These are phyloP conservation scores for Polypterus bichir DNA, from an alignment of 2,113 vertebrate genomes.

Conservation along the genomic window DNA sequence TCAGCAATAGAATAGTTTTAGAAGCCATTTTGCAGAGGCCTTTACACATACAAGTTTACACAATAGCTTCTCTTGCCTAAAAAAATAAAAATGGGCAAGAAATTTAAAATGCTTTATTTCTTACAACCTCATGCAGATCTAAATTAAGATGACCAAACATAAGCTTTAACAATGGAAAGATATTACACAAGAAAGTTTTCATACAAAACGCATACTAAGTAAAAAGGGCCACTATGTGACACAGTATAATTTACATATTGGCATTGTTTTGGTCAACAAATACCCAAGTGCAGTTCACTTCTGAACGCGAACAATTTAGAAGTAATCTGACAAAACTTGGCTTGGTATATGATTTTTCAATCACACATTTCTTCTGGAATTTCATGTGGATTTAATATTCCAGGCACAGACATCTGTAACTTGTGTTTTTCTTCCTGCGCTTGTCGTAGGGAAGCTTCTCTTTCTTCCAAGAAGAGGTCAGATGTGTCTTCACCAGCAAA, in stretches of 20 bases:
- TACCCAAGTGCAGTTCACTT: conserved; percentile 66
- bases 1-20: conserved; percentile 52
- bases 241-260: conserved; percentile 85
- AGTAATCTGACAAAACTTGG: conserved; percentile 46
- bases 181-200: conserved; percentile 75
- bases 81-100: conserved; percentile 58
- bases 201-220: conserved; percentile 70
- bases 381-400: conserved; percentile 95
- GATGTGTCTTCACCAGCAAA: conserved; percentile 92
- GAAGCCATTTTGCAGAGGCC: conserved; percentile 51
- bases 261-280: conserved; percentile 93
- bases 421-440: conserved; percentile 96
- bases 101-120: conserved; percentile 67
- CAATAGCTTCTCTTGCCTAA: conserved; percentile 49
- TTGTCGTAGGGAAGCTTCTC: conserved; percentile 79
- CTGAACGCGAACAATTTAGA: conserved; percentile 52
- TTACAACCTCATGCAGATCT: conserved; percentile 79
- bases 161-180: conserved; percentile 70
- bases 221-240: conserved; percentile 95
- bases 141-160: conserved; percentile 75
- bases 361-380: conserved; percentile 97
- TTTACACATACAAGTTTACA: conserved; percentile 52
- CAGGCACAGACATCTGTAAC: conserved; percentile 90
- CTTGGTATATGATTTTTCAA: conserved; percentile 48
- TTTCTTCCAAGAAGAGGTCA: conserved; percentile 88